Conservation (phyloP, 2,888 invertebrate genomes). For the Nycteola revayana region DNA sequence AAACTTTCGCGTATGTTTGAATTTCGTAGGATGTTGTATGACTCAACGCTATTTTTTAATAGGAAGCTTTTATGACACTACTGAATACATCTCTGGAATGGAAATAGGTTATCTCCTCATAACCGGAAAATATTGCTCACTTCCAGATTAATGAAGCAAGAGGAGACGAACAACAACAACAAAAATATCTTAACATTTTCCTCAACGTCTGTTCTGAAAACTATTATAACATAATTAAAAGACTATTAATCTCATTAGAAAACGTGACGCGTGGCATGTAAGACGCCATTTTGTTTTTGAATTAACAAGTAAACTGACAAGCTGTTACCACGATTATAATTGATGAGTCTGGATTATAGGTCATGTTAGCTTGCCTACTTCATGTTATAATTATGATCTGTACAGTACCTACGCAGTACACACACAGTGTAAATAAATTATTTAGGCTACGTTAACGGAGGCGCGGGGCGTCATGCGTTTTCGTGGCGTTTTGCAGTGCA, state of each 20-base stretch:
- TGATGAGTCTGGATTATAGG: constrained; percentile 13
- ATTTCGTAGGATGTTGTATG: too few relatives aligned
- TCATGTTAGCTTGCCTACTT: constrained; percentile 9
- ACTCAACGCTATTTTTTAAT: too few relatives aligned
- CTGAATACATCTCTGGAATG: too few relatives aligned
- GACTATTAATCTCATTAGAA: constrained; percentile 46
- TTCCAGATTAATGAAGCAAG: not conserved
- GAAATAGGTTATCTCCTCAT: too few relatives aligned
- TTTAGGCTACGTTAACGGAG: too few relatives aligned
- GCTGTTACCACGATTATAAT: constrained; percentile 5
- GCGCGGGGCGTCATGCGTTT: too few relatives aligned
- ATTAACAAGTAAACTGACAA: not conserved
- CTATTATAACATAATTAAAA: constrained; percentile 58
- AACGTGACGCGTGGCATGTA: constrained; percentile 18
- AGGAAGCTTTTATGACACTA: too few relatives aligned
- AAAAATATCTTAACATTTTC: constrained; percentile 36
- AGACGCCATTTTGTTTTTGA: constrained; percentile 18
- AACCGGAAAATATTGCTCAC: not conserved
- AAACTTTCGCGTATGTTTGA: too few relatives aligned
- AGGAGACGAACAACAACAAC: not conserved
- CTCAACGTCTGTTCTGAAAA: constrained; percentile 38
- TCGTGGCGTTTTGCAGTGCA: too few relatives aligned
- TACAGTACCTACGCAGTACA: too few relatives aligned
- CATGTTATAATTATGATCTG: too few relatives aligned
- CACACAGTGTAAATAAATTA: too few relatives aligned